Evolutionary conservation across 2,113 vertebrate species (phyloP), one percentile per base, ranked within the genome.

Genomic region (Siniperca knerii): DNA sequence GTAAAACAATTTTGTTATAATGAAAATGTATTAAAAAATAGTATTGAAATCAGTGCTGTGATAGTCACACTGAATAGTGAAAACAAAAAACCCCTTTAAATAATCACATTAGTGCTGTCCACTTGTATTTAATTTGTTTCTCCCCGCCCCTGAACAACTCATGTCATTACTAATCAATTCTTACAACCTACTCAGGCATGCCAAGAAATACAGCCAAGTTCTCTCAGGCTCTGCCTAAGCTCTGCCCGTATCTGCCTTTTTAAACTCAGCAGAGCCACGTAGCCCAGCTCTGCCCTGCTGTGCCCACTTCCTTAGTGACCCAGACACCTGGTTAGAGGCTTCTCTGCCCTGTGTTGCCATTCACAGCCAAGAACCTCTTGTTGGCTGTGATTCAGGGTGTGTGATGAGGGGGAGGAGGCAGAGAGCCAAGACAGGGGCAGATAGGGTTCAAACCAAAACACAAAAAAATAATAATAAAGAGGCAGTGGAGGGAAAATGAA

Each of bases 111-210:
- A 79, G 13, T 35, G 46, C 72, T 82, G 70, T 82, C 82, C 62
- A 66, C 71, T 86, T 83, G 64, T 33, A 75, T 89, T 88, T 76
- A 79, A 86, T 91, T 79, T 81, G 65, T 57, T 46, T 76, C 74
- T 76, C 62, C 21, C 23, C 42, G 33, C 64, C 82, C 75, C 72
- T 70, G 80, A 90, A 83, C 77, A 85, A 46, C 67, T 82, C 68
- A 8, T 82, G 88, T 89, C 87, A 74, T 88, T 72, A 61, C 69
- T 86, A 75, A 84, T 91, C 81, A 90, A 64, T 91, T 86, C 82
- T 85, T 89, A 87, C 84, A 83, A 61, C 82, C 76, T 83, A 64
- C 61, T 79, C 54, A 60, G 25, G 71, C 84, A 78, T 80, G 82
- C 81, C 71, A 79, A 77, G 58, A 79, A 81, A 82, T 65, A 66